Evolutionary conservation across 2,888 invertebrate genomes (phyloP).

Genomic region (Xylophagus ater): DNA sequence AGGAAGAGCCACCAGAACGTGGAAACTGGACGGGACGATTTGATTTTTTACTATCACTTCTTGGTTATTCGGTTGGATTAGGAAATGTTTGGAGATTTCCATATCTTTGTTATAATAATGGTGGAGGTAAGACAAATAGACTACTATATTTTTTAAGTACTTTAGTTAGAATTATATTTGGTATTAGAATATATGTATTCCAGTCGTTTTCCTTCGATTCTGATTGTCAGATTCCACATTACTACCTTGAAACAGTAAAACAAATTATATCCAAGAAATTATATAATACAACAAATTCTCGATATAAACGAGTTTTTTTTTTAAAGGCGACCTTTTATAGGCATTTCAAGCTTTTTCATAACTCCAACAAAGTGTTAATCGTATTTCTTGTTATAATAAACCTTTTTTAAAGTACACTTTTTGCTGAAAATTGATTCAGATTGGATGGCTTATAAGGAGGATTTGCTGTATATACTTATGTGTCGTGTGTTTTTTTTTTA

Average conservation of each 20-base stretch:
- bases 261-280: neutral
- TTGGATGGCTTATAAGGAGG: no score
- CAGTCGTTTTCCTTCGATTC: neutral
- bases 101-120: conserved; percentile 64
- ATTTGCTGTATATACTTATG: no score
- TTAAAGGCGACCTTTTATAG: no score
- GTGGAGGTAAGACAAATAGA: conserved; percentile 53
- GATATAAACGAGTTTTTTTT: no score
- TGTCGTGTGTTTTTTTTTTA: no score
- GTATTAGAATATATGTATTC: neutral
- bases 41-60: conserved; percentile 58
- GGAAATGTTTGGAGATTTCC: conserved; percentile 69
- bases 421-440: no score
- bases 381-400: no score
- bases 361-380: no score
- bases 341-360: no score
- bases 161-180: neutral
- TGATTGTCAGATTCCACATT: neutral
- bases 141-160: conserved; percentile 1
- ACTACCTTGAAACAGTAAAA: neutral
- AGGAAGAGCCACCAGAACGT: conserved; percentile 41
- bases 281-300: neutral
- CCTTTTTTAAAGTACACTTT: no score
- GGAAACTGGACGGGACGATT: conserved; percentile 66
- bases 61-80: conserved; percentile 62